Base-by-base conservation (phyloP, 2,797 vertebrate genomes). In the Chelon labrosus region DNA sequence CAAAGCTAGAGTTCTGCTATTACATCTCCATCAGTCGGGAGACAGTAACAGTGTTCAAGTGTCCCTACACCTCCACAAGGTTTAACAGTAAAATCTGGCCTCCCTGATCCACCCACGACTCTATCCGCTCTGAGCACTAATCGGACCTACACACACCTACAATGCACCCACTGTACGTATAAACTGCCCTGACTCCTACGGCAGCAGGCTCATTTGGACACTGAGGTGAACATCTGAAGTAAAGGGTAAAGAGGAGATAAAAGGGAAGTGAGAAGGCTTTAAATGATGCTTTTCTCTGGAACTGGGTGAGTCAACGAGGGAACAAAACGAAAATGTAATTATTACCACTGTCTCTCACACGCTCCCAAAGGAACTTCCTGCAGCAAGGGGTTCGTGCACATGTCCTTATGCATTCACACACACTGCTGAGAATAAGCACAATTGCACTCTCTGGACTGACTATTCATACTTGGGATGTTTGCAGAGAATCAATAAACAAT, bases 121-220 rank as follows among this genome's bases (percentile, higher is more conserved):
- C 70, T 39, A 77, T 84, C 73, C 56, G 75, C 82, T 64, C 46
- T 51, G 59, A 66, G 65, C 73, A 72, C 14, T 46, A 22, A 75
- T 70, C 63, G 64, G 82, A 85, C 77, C 85, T 63, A 58, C 44
- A 68, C 75, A 89, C 85, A 77, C 88, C 85, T 85, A 85, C 89
- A 53, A 37, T 22, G 55, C 65, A 77, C 73, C 79, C 79, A 77
- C 31, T 35, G 6, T 3, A 35, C 73, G 68, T 56, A 60, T 53
- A 56, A 77, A 80, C 64, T 66, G 47, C 42, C 47, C 1, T 19
- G 64, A 70, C 82, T 69, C 50, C 66, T 38, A 42, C 68, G 25
- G 58, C 62, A 69, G 65, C 44, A 78, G 39, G 63, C n/a, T 42
- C 31, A 71, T 60, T 57, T 51, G 44, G 49, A 72, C 37, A 67